Base-by-base conservation (phyloP, 2,797 vertebrate species). In the Rhadinocentrus ornatus region DNA sequence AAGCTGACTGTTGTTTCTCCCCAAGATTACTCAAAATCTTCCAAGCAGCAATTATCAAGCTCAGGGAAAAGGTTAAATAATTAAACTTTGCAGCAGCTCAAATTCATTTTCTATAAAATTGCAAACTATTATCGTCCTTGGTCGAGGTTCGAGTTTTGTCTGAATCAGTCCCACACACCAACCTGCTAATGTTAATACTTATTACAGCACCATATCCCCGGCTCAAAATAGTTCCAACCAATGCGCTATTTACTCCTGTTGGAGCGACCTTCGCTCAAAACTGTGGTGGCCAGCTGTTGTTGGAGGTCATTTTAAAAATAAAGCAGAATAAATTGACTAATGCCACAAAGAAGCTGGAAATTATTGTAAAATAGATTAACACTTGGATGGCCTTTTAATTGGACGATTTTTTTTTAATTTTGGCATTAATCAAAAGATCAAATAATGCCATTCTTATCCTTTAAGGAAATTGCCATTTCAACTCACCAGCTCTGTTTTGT, bases 221-320 rank as follows among this genome's bases (percentile, higher is more conserved):
- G 20, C 69, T 57, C 31, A 46, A 59, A 82, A 72, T 62, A 69
- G 39, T 53, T 16, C 26, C 4, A n/a, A 74, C 41, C 71, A 78
- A 22, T 18, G 22, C 3, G 16, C 26, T 22, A 48, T 58, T 62
- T 27, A 48, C 22, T 58, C 8, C 12, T 57, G 20, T 63, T 48
- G 44, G 9, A 26, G 29, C 53, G 11, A 32, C 20, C 52, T 44
- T 65, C 68, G 56, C 52, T 64, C 27, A 52, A 61, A 77, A 64
- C 4, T 26, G 52, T 57, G 69, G 8, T 46, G 26, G 13, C 26
- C 57, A 58, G 52, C 34, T 66, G 22, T 52, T 74, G 46, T n/a
- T 41, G 26, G n/a, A 64, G 35, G 53, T 62, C 6, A 55, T 71
- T 60, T 55, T 3, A 50, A 50, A 41, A 60, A 39, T 20, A 24